Conservation (phyloP, 2,113 vertebrate genomes). For the Recurvirostra avosetta region DNA sequence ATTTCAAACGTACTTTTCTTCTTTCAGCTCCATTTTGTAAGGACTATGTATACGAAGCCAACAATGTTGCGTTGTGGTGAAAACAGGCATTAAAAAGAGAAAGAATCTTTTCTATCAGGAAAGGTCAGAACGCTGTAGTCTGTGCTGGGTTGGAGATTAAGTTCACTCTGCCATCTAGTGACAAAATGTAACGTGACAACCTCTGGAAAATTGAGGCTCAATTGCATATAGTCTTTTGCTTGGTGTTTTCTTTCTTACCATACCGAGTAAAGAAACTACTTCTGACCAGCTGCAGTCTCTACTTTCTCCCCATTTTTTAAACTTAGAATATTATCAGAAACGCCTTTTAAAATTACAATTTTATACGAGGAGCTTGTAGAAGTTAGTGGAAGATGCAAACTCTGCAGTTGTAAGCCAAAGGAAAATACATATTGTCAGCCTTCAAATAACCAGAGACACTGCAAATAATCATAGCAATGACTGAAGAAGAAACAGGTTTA, state of each 20-base stretch:
- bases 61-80: neutral
- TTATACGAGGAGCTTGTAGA: neutral
- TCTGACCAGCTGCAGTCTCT: neutral
- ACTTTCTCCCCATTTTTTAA: neutral
- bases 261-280: neutral
- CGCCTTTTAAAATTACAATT: neutral
- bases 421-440: neutral
- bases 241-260: neutral
- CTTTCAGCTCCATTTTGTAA: neutral
- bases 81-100: neutral
- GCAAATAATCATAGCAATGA: neutral
- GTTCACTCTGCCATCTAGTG: constrained; percentile 31
- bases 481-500: neutral
- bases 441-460: neutral
- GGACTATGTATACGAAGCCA: neutral
- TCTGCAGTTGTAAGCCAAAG: neutral
- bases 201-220: neutral
- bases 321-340: neutral
- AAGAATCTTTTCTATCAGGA: accelerated
- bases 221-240: neutral
- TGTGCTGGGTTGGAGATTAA: neutral
- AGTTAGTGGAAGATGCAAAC: neutral
- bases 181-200: neutral
- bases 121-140: neutral
- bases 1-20: neutral